Evolutionary conservation across 2,888 invertebrate species (phyloP).

Genomic region (Stegana nigrithorax): DNA sequence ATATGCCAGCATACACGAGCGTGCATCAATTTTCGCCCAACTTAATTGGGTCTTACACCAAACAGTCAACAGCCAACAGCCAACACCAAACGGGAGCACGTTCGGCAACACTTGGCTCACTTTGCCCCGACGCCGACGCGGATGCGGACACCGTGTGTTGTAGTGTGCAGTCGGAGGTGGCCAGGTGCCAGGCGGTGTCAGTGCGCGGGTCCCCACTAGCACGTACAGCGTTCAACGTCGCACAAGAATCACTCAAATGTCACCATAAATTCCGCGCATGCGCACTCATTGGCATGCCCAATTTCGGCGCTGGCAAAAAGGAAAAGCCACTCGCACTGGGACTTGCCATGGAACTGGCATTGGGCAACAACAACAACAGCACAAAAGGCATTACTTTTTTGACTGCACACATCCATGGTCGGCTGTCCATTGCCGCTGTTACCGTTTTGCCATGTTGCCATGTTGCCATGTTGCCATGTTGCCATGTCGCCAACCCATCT

Average conservation of each 20-base stretch:
- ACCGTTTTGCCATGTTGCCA: too few species aligned
- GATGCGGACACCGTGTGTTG: too few species aligned
- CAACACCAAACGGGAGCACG: background rate
- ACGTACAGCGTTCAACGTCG: slow-evolving; percentile 51
- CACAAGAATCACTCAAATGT: slow-evolving; percentile 61
- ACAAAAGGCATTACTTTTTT: background rate
- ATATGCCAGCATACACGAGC: slow-evolving; percentile 32
- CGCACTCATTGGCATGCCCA: slow-evolving; percentile 61
- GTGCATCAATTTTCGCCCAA: slow-evolving; percentile 52
- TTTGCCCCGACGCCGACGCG: too few species aligned
- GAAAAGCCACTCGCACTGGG: slow-evolving; percentile 4
- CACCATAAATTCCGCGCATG: slow-evolving; percentile 62
- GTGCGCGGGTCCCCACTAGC: too few species aligned
- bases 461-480: too few species aligned
- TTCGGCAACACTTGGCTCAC: background rate
- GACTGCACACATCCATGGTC: background rate
- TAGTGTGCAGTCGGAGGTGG: too few species aligned
- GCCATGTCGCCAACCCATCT: too few species aligned
- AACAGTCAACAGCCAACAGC: slow-evolving; percentile 7
- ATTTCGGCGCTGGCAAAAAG: slow-evolving; percentile 41
- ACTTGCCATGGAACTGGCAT: too few species aligned
- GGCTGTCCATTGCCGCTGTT: background rate
- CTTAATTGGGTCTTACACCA: slow-evolving; percentile 55
- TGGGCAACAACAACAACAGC: too few species aligned
- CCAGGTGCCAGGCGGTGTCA: slow-evolving; percentile 21